Evolutionary conservation across 2,797 vertebrate species (phyloP), one percentile per base, ranked within the genome.

Genomic region (Allobates femoralis): DNA sequence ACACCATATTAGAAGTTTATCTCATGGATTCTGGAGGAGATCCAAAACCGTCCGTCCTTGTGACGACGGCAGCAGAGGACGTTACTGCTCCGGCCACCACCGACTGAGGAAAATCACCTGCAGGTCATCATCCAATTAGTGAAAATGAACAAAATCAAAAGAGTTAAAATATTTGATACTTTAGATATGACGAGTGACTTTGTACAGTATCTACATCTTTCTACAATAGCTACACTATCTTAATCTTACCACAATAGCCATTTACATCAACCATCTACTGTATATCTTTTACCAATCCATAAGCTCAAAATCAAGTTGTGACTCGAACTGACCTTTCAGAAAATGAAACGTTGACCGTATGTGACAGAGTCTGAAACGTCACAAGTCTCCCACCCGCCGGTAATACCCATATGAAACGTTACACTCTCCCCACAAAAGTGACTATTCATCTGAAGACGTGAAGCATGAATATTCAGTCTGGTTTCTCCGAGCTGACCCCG

Each of bases 391-490:
- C 79, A 56, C 51, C 46, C 50, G 56, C 46, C 74, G 67, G 26
- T 11, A 30, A 83, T 46, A 23, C n/a, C 60, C 41, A 34, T 15
- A 77, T n/a, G n/a, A 55, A 32, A 32, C 30, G 11, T 83, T 58
- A 55, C 79, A 77, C 37, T 56, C 18, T 14, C 32, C 66, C 21
- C 16, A 23, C 23, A 56, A 30, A 71, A 55, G 67, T 19, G 14
- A 56, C 64, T 84, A 30, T 79, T 83, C 26, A 30, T 32, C 51
- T 32, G 62, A 74, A 66, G 55, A 53, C 82, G 32, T 60, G 81
- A 34, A 41, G 58, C 67, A 83, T 79, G 75, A 85, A 85, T 85
- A 85, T 86, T 83, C 73, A 82, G 30, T 64, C 37, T 51, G 64
- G 56, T 77, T 56, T 15, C 64, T 84, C 34, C 10, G 50, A 16